Evolutionary conservation across 2,113 vertebrate genomes (phyloP).

Genomic region (Ammodytes marinus): DNA sequence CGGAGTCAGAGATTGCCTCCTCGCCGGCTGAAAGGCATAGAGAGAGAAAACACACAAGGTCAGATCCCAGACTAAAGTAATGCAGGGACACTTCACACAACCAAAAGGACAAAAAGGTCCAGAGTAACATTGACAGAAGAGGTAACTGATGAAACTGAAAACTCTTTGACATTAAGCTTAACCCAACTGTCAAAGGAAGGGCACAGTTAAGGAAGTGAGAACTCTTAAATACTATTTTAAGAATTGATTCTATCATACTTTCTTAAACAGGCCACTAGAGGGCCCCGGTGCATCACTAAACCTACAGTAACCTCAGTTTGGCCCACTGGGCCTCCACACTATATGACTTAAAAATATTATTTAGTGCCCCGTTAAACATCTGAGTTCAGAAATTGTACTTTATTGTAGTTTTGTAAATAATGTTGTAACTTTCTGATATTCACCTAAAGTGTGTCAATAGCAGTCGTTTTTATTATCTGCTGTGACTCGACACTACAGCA

Average conservation of each 20-base stretch:
- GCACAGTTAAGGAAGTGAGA: not conserved
- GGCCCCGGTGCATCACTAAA: conserved; percentile 32
- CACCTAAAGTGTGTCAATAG: not conserved
- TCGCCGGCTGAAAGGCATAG: conserved; percentile 85
- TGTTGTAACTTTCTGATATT: not conserved
- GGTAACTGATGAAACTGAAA: not conserved
- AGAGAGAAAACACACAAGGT: not conserved
- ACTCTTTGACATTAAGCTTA: not conserved
- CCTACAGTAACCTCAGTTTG: not conserved
- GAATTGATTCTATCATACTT: not conserved
- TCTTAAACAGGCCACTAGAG: conserved; percentile 52
- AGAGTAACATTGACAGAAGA: not conserved
- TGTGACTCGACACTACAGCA: not conserved
- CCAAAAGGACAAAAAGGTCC: not conserved
- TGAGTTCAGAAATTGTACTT: not conserved
- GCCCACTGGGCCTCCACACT: not conserved
- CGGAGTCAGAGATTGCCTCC: conserved; percentile 93
- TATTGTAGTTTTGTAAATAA: not conserved
- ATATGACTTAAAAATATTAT: not conserved
- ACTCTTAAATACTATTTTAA: not conserved
- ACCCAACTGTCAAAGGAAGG: not conserved
- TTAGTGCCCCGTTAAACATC: not conserved
- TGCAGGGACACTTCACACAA: not conserved
- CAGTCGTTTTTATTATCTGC: not conserved
- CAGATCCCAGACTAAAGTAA: not conserved